phyloP scores from a whole-genome alignment of 2,888 invertebrate genomes.

The Heliconius aoede region DNA sequence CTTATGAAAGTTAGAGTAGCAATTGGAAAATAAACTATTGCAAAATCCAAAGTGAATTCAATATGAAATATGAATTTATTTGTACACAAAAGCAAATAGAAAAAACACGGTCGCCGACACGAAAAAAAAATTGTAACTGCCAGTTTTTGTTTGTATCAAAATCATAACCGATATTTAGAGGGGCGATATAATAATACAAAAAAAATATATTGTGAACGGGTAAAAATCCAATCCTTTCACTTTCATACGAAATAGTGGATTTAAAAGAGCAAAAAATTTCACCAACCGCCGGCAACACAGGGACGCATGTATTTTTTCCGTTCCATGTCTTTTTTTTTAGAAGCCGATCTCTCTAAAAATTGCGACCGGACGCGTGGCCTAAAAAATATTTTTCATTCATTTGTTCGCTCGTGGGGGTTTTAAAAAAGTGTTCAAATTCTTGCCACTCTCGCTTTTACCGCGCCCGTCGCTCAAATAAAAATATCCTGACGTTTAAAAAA shows the following conservation, averaged over 20 bases:
- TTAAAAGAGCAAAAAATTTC: slow-evolving; percentile 49
- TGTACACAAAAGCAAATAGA: slow-evolving; percentile 30
- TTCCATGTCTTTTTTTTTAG: slow-evolving; percentile 55
- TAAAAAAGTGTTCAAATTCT: slow-evolving; percentile 59
- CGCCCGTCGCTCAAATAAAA: slow-evolving; percentile 59
- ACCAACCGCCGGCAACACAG: slow-evolving; percentile 34
- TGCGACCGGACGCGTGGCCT: slow-evolving; percentile 55
- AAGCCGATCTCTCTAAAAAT: slow-evolving; percentile 59
- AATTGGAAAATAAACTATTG: not conserved
- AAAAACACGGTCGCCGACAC: slow-evolving; percentile 26
- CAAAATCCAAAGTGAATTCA: not conserved
- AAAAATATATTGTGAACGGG: slow-evolving; percentile 40
- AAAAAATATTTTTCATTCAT: slow-evolving; percentile 61
- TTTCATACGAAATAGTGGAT: slow-evolving; percentile 50
- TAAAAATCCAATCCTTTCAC: slow-evolving; percentile 51
- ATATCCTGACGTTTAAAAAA: slow-evolving; percentile 53
- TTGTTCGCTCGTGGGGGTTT: slow-evolving; percentile 53
- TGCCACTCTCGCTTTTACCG: slow-evolving; percentile 58
- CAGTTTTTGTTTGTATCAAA: slow-evolving; percentile 40
- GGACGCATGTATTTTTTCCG: slow-evolving; percentile 34
- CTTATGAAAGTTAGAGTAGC: not conserved
- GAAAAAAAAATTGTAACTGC: slow-evolving; percentile 24
- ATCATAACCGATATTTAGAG: slow-evolving; percentile 43
- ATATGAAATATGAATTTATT: slow-evolving; percentile 14
- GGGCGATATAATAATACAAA: slow-evolving; percentile 33